Evolutionary conservation across 2,797 vertebrate species (phyloP).

Genomic region (Mus spretus): DNA sequence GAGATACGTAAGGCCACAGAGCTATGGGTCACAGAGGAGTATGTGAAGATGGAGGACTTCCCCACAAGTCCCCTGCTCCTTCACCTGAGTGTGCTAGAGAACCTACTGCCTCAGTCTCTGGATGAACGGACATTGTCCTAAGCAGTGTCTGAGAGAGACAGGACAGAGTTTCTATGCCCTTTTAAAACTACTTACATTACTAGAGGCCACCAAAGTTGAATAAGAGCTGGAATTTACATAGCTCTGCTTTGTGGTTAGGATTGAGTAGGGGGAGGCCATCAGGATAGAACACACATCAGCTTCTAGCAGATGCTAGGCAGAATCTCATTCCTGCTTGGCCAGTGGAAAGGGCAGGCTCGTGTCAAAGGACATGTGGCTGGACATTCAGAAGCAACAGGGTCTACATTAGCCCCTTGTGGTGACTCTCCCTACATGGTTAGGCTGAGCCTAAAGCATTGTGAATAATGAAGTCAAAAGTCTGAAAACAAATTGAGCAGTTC

Average conservation of each 20-base stretch:
- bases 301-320: not conserved
- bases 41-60: not conserved
- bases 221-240: not conserved
- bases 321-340: not conserved
- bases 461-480: constrained; percentile 7
- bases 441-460: not conserved
- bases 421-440: not conserved
- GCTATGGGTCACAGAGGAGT: not conserved
- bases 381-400: not conserved
- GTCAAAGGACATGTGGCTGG: not conserved
- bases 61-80: not conserved
- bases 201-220: not conserved
- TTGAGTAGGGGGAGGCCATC: not conserved
- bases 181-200: not conserved
- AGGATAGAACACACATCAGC: not conserved
- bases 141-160: not conserved
- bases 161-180: not conserved
- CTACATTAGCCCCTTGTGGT: not conserved
- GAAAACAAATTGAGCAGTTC: not conserved
- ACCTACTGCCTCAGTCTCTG: not conserved
- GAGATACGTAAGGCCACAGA: not conserved
- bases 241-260: not conserved
- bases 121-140: not conserved
- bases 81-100: not conserved
- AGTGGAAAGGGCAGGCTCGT: not conserved